These are phyloP conservation scores for Tetragonula carbonaria DNA, from an alignment of 2,888 invertebrate genomes.

Conservation along the genomic window DNA sequence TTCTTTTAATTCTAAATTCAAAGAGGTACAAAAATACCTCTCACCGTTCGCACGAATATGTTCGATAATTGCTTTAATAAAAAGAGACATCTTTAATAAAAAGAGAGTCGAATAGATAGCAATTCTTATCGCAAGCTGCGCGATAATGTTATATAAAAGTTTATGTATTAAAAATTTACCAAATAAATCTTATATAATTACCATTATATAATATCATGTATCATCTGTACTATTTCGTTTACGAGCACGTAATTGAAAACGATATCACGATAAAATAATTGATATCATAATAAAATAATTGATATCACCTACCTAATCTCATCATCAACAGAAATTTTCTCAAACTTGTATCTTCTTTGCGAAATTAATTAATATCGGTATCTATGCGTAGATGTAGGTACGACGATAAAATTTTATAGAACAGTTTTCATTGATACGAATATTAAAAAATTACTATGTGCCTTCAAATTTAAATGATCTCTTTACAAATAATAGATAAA, in stretches of 20 bases:
- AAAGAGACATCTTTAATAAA: background rate
- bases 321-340: no score
- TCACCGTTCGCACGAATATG: background rate
- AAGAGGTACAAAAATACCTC: background rate
- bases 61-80: constrained; percentile 1
- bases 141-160: constrained; percentile 29
- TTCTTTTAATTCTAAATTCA: background rate
- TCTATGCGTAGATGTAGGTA: no score
- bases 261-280: background rate
- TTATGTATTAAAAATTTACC: constrained; percentile 16
- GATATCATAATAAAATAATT: background rate
- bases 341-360: no score
- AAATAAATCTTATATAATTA: constrained; percentile 20
- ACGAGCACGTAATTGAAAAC: background rate
- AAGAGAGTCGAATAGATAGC: background rate
- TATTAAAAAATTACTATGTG: background rate
- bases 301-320: background rate
- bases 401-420: background rate
- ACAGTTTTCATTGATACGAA: background rate
- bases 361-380: no score
- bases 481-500: background rate
- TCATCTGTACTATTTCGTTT: background rate
- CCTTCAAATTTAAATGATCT: background rate
- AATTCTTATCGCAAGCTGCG: constrained; percentile 20
- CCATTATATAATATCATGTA: constrained; percentile 14